Conservation (phyloP, 2,113 vertebrate species). For the Cottus gobio region DNA sequence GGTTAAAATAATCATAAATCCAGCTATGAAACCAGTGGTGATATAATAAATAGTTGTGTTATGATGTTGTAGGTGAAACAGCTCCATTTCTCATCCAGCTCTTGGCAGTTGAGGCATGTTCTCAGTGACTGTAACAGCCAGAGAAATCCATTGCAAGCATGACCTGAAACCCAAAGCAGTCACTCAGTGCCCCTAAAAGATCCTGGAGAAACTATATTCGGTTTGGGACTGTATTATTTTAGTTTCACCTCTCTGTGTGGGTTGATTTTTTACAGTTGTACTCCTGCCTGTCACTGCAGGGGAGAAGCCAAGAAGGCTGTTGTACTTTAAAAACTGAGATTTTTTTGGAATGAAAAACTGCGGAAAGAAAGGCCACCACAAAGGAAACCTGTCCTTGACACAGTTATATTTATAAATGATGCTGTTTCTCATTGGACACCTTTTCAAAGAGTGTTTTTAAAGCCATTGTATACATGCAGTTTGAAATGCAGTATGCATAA, state of each 20-base stretch:
- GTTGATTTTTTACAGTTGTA: conserved; percentile 27
- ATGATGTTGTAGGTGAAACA: conserved; percentile 61
- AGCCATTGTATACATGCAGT: conserved; percentile 10
- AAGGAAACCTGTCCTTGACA: conserved; percentile 69
- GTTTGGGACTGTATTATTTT: conserved; percentile 34
- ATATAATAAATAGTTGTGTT: conserved; percentile 77
- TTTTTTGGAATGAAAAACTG: conserved; percentile 29
- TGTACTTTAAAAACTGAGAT: conserved; percentile 12
- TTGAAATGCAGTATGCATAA: neutral
- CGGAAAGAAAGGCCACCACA: conserved; percentile 41
- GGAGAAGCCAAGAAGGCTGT: neutral
- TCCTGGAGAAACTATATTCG: conserved; percentile 14
- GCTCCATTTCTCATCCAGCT: conserved; percentile 66
- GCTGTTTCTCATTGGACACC: conserved; percentile 37
- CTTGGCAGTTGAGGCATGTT: conserved; percentile 63
- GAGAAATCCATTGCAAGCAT: conserved; percentile 66
- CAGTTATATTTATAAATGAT: conserved; percentile 62
- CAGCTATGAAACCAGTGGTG: conserved; percentile 53
- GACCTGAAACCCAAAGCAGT: conserved; percentile 66
- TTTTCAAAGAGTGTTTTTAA: conserved; percentile 39
- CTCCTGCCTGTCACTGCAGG: neutral
- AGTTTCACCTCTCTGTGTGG: conserved; percentile 15
- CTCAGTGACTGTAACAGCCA: conserved; percentile 59
- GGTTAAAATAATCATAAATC: conserved; percentile 72
- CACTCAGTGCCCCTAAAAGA: conserved; percentile 30